These are phyloP conservation scores for Acrobasis suavella DNA, from an alignment of 2,888 invertebrate species.

Conservation along the genomic window DNA sequence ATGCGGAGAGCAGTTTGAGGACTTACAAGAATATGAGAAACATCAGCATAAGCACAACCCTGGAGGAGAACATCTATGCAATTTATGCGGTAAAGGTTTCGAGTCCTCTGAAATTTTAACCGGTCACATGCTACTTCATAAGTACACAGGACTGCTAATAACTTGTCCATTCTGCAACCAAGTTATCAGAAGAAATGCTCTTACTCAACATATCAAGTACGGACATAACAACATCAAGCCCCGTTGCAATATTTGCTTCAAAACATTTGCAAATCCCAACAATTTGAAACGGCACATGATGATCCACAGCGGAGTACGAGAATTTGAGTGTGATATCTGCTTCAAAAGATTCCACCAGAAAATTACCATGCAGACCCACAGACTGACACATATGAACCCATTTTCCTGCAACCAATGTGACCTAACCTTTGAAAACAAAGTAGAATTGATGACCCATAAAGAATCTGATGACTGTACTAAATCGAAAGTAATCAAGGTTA, in stretches of 20 bases:
- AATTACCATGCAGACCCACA: slow-evolving; percentile 77
- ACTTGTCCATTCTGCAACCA: slow-evolving; percentile 72
- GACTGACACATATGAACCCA: slow-evolving; percentile 67
- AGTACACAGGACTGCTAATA: slow-evolving; percentile 54
- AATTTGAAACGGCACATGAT: slow-evolving; percentile 78
- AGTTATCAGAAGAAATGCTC: slow-evolving; percentile 59
- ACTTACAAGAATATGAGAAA: slow-evolving; percentile 65
- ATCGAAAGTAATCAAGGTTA: slow-evolving; percentile 59
- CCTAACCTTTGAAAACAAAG: slow-evolving; percentile 56
- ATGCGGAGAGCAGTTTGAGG: slow-evolving; percentile 71
- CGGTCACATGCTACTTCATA: slow-evolving; percentile 73
- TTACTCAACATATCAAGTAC: slow-evolving; percentile 77
- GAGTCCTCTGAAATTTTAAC: slow-evolving; percentile 71
- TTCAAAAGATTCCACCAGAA: slow-evolving; percentile 73
- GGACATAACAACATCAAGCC: slow-evolving; percentile 72
- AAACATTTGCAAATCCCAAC: slow-evolving; percentile 76
- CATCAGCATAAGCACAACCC: slow-evolving; percentile 71
- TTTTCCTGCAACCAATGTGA: slow-evolving; percentile 67
- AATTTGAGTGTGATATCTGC: slow-evolving; percentile 77
- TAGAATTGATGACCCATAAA: slow-evolving; percentile 50
- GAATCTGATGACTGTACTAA: slow-evolving; percentile 56
- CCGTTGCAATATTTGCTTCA: slow-evolving; percentile 63
- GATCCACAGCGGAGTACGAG: slow-evolving; percentile 70
- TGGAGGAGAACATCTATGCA: slow-evolving; percentile 65
- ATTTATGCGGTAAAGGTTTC: slow-evolving; percentile 73